Evolutionary conservation across 2,888 invertebrate species (phyloP), one percentile per base, ranked within the genome.

Genomic region (Polydesmus complanatus): DNA sequence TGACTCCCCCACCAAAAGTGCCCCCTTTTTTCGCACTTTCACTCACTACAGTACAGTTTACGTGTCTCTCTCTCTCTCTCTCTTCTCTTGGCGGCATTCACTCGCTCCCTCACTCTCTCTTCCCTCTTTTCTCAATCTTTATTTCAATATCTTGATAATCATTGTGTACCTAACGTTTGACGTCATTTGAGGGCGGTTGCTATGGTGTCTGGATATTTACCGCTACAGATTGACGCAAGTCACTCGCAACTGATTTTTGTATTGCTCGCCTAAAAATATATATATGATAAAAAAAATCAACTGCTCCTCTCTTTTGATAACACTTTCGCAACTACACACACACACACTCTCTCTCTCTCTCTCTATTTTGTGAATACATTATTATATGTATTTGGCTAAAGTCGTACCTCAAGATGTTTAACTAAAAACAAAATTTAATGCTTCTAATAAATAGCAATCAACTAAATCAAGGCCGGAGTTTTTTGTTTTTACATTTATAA

Each of bases 141-240:
- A 27, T 47, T 49, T 51, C 49, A 58, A 58, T 58, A 58, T 49
- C 58, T 49, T 51, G 58, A 58, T 58, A 58, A 58, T 58, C 58
- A 58, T 58, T 58, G 58, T 58, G 60, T 60, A 54, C 60, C 48
- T 54, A 26, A 26, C 48, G 27, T 51, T 54, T 60, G 60, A 60
- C 60, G 60, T 60, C 60, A 60, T 53, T 37, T 48, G 51, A 23
- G 49, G 27, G 60, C 37, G 27, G 60, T 54, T 54, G 60, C 60
- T 52, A 54, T n/a, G 60, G 60, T 26, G 27, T 53, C 60, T 23
- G 54, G 25, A 47, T 60, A 60, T 60, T 54, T 60, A 52, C 54
- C 37, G 37, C 54, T 21, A 48, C 37, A 47, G 54, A 54, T 54
- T 60, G 60, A 60, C 60, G 60, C 37, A 27, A 60, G 60, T 60